These are phyloP conservation scores for Heloderma charlesbogerti DNA, from an alignment of 2,113 vertebrate genomes.

Conservation along the genomic window DNA sequence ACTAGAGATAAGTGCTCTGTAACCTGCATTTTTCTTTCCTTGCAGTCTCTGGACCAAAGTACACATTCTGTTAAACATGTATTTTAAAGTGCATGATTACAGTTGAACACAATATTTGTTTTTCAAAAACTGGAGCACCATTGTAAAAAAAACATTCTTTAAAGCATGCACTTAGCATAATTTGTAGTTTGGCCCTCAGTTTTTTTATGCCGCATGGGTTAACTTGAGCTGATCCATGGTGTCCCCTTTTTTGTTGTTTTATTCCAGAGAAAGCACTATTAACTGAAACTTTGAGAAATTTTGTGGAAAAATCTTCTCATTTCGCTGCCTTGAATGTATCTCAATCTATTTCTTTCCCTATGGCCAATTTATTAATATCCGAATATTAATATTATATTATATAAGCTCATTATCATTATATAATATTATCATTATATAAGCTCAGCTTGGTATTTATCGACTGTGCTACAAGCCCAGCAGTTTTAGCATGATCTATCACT, in stretches of 20 bases:
- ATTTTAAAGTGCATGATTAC: neutral
- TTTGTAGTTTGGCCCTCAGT: neutral
- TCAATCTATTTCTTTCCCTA: neutral
- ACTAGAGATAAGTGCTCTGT: neutral
- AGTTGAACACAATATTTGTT: neutral
- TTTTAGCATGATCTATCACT: neutral
- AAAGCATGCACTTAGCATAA: neutral
- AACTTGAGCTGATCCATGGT: neutral
- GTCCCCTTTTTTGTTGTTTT: neutral
- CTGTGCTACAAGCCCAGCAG: neutral
- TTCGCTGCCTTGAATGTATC: neutral
- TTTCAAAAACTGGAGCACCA: neutral
- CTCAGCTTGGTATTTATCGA: neutral
- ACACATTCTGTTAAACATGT: neutral
- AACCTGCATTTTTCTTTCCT: neutral
- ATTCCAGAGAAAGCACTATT: neutral
- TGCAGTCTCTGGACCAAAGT: neutral
- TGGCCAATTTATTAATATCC: neutral
- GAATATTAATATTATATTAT: neutral
- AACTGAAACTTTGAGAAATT: neutral
- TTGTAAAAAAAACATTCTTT: neutral
- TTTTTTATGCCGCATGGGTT: neutral
- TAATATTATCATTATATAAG: neutral
- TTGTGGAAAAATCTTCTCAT: neutral
- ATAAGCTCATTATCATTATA: neutral